Evolutionary conservation across 2,113 vertebrate genomes (phyloP).

Genomic region (Cryptotis parvus): DNA sequence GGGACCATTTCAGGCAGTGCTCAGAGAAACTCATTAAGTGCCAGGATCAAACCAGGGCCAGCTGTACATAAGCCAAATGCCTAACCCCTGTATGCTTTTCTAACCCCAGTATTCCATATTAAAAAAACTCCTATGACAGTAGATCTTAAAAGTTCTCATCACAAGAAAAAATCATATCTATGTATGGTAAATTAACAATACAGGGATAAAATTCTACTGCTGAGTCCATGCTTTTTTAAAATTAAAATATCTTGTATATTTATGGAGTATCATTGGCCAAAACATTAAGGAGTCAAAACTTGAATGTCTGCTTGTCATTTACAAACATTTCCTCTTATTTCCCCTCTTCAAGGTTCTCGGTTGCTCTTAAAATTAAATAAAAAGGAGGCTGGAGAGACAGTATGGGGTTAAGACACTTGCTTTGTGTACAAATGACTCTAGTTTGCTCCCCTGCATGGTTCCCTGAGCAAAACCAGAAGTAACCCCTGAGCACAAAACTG

Average conservation of each 20-base stretch:
- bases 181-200: neutral
- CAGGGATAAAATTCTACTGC: neutral
- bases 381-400: too few relatives aligned
- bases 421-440: too few relatives aligned
- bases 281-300: conserved; percentile 27
- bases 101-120: neutral
- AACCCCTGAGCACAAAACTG: neutral
- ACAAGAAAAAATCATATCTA: neutral
- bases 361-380: conserved; percentile 55
- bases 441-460: too few relatives aligned
- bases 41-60: too few relatives aligned
- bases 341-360: neutral
- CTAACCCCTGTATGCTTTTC: too few relatives aligned
- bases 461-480: too few relatives aligned
- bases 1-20: too few relatives aligned
- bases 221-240: neutral
- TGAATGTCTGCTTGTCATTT: neutral
- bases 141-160: neutral
- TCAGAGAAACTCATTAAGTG: too few relatives aligned
- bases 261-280: neutral
- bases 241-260: conserved; percentile 14
- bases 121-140: neutral
- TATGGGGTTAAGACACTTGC: too few relatives aligned
- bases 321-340: conserved; percentile 16
- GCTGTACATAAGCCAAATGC: too few relatives aligned